Conservation (phyloP, 2,113 vertebrate genomes). For the Phrynosoma platyrhinos region DNA sequence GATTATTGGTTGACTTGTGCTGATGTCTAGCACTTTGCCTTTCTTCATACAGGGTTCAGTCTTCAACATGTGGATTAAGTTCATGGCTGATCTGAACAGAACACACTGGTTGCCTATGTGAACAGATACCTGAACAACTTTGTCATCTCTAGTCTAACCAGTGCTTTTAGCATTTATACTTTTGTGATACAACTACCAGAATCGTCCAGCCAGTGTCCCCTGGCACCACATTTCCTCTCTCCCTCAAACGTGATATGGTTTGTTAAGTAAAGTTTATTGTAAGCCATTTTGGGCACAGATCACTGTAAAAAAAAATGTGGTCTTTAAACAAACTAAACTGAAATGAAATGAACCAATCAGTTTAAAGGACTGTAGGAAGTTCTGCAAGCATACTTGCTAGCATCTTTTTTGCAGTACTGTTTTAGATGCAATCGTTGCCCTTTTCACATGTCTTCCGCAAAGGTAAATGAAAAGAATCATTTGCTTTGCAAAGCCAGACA, state of each 20-base stretch:
- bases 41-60: background rate
- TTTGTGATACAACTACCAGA: no score
- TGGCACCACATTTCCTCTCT: no score
- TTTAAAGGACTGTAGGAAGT: background rate
- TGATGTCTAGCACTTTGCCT: background rate
- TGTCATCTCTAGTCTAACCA: background rate
- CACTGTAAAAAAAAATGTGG: background rate
- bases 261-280: no score
- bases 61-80: background rate
- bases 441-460: background rate
- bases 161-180: no score
- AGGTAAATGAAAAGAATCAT: constrained; percentile 7
- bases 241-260: no score
- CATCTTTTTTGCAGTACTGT: no score
- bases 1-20: background rate
- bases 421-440: background rate
- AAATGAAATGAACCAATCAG: background rate
- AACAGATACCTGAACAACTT: background rate
- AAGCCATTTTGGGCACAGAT: no score
- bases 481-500: background rate
- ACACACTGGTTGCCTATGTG: background rate
- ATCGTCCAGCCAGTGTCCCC: no score
- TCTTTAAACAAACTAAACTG: background rate
- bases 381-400: background rate
- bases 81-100: background rate